These are phyloP conservation scores for Petrocephalus sullivani DNA, from an alignment of 2,797 vertebrate genomes.

Conservation along the genomic window DNA sequence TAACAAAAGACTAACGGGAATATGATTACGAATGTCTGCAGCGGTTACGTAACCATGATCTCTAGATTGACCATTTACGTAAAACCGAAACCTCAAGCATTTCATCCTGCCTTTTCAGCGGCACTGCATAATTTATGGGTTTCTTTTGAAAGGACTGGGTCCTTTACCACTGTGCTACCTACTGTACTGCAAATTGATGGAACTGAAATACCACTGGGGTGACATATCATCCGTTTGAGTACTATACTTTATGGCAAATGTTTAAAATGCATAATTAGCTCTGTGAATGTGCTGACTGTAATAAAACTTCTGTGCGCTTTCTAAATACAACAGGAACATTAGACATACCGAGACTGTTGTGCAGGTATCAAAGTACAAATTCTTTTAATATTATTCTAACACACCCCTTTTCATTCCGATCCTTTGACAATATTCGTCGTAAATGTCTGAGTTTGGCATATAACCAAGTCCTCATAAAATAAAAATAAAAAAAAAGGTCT, in stretches of 20 bases:
- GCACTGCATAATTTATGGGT: background rate
- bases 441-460: background rate
- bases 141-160: background rate
- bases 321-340: background rate
- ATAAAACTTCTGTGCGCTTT: background rate
- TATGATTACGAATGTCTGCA: background rate
- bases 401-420: background rate
- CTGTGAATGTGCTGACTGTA: background rate
- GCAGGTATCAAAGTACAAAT: background rate
- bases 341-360: background rate
- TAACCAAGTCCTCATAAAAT: background rate
- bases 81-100: conserved; percentile 3
- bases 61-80: background rate
- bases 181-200: background rate
- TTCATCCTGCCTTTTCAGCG: background rate
- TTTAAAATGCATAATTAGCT: background rate
- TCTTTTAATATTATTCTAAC: background rate
- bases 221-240: background rate
- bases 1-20: conserved; percentile 1
- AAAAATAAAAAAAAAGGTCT: background rate
- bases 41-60: background rate
- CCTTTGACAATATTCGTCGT: background rate
- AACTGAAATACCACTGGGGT: background rate
- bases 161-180: background rate
- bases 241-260: background rate